These are phyloP conservation scores for Lycaena phlaeas DNA, from an alignment of 2,888 invertebrate species.

Conservation along the genomic window DNA sequence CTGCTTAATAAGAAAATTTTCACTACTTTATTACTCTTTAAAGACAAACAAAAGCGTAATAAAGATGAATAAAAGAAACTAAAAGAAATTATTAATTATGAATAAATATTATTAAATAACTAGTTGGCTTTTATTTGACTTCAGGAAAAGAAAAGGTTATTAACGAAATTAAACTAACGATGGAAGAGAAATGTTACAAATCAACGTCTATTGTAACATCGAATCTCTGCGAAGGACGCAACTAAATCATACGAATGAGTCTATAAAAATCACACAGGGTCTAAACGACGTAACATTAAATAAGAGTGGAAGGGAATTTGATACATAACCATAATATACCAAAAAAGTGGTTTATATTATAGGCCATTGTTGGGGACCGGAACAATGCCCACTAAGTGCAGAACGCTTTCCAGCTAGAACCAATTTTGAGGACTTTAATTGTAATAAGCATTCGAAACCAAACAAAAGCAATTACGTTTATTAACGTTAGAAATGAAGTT, in stretches of 20 bases:
- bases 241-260: conserved; percentile 11
- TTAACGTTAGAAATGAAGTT: conserved; percentile 49
- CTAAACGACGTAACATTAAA: conserved; percentile 37
- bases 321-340: conserved; percentile 55
- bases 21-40: too few relatives aligned
- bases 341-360: conserved; percentile 54
- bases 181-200: neutral
- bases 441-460: conserved; percentile 57
- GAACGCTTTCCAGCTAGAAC: conserved; percentile 50
- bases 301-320: conserved; percentile 49
- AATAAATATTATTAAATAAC: too few relatives aligned
- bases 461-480: conserved; percentile 57
- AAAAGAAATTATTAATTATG: too few relatives aligned
- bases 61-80: too few relatives aligned
- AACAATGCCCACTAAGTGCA: conserved; percentile 63
- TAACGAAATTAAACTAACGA: too few relatives aligned
- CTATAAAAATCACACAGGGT: conserved; percentile 21
- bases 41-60: too few relatives aligned
- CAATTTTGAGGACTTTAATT: conserved; percentile 53
- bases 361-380: conserved; percentile 32
- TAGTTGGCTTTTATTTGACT: too few relatives aligned
- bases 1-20: too few relatives aligned
- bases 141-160: too few relatives aligned
- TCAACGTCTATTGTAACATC: neutral
- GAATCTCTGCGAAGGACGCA: neutral